Evolutionary conservation across 2,888 invertebrate genomes (phyloP), one percentile per base, ranked within the genome.

Genomic region (Micoletzkya japonica): DNA sequence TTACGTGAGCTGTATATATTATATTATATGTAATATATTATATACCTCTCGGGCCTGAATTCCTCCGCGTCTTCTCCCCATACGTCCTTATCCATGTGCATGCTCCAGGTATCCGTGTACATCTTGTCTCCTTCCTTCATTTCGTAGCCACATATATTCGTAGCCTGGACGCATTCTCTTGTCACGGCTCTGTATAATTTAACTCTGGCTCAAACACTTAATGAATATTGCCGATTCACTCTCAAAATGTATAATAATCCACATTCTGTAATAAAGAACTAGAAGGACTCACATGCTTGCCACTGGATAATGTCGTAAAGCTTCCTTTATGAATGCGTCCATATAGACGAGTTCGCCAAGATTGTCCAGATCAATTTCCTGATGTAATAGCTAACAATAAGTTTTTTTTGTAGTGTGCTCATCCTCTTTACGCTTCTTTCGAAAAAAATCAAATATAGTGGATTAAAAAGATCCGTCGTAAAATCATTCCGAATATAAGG

Each of bases 241-340:
- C n/a, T n/a, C n/a, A n/a, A n/a, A n/a, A n/a, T n/a, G n/a, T n/a
- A n/a, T n/a, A n/a, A n/a, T n/a, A n/a, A n/a, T n/a, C n/a, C n/a
- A n/a, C 52, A n/a, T 52, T 52, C n/a, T 20, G 2, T 20, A 32
- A 56, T 28, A 17, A 34, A 36, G 36, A 34, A 57, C 7, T 36
- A n/a, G n/a, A 2, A 2, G n/a, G 34, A 66, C 64, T 76, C 57
- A 83, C 83, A 76, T 73, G 24, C 75, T 64, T 1, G 75, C 84
- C 4, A 84, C 72, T 0, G 84, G 83, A 64, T 76, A 77, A 26
- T 82, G 64, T 26, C 84, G 63, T 14, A 84, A 68, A 0, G 77
- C 70, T 57, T 84, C 84, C 59, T 81, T 82, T 24, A 83, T 74
- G 7, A 78, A 77, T 20, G 74, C 74, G 24, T 84, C 83, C 10